Evolutionary conservation across 2,113 vertebrate species (phyloP).

Genomic region (human (Homo sapiens)): GRCh38 chr6:139478001-139478500

Average conservation of each 20-base stretch:
- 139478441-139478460: not conserved
- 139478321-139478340: slow-evolving; percentile 22
- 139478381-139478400: not conserved
- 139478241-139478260: not conserved
- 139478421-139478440: not conserved
- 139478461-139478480: not conserved
- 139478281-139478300: not conserved
- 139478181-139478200: not conserved
- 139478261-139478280: not conserved
- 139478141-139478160: not conserved
- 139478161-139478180: not conserved
- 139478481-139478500: not conserved
- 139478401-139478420: not conserved
- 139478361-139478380: not conserved
- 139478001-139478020: not conserved
- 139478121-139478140: not conserved
- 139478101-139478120: not conserved
- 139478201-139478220: not conserved
- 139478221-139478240: slow-evolving; percentile 16
- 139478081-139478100: not conserved
- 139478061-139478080: not conserved
- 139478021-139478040: not conserved
- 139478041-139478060: not conserved
- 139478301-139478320: not conserved
- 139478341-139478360: not conserved